Conservation (phyloP, 2,797 vertebrate species). For the Cirrhinus molitorella region DNA sequence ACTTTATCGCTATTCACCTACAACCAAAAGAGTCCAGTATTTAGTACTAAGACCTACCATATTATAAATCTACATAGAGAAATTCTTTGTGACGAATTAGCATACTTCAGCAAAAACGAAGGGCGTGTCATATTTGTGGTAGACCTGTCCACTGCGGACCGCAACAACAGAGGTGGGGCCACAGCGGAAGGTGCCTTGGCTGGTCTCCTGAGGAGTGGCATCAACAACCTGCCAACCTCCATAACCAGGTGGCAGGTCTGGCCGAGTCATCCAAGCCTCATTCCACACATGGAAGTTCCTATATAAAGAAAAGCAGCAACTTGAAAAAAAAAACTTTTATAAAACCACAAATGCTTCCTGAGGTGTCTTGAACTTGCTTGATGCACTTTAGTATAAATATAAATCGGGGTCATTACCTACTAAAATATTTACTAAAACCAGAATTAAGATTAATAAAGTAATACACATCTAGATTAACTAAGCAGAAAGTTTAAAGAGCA, state of each 20-base stretch:
- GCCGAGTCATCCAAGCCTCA: conserved; percentile 93
- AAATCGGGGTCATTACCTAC: neutral
- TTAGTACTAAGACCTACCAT: no score
- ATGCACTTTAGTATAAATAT: neutral
- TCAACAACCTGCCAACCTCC: conserved; percentile 93
- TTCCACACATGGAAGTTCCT: conserved; percentile 98
- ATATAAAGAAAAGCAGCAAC: neutral
- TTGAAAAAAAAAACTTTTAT: no score
- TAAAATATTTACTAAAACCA: neutral
- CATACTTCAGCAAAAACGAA: conserved; percentile 87
- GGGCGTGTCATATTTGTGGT: conserved; percentile 76
- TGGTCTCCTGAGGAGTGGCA: conserved; percentile 92
- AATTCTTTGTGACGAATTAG: conserved; percentile 14
- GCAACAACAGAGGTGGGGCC: conserved; percentile 82
- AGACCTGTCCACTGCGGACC: conserved; percentile 77
- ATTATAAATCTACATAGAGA: no score
- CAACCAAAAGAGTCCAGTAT: neutral
- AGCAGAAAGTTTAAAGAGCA: neutral
- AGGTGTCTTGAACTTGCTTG: no score
- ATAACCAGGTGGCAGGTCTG: conserved; percentile 85
- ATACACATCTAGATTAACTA: neutral
- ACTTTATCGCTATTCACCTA: conserved; percentile 45
- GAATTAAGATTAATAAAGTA: neutral
- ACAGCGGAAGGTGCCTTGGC: conserved; percentile 74
- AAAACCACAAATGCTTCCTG: neutral